Evolutionary conservation across 2,113 vertebrate genomes (phyloP).

Genomic region (Coregonus clupeaformis): DNA sequence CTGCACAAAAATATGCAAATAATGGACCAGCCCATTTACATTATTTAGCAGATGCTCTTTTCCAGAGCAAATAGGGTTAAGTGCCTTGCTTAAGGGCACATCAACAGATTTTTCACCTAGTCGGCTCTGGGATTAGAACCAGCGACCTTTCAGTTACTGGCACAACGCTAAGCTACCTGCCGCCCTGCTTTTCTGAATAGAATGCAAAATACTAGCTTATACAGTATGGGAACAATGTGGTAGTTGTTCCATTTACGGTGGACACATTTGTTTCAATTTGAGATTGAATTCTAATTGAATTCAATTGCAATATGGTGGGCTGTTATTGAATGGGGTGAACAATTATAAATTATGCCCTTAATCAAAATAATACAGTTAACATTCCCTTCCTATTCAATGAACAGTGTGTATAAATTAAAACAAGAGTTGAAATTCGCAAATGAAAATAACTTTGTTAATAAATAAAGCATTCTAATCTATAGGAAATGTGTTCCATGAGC

Average conservation of each 20-base stretch:
- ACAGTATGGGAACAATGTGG: too few relatives aligned
- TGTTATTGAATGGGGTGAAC: constrained; percentile 33
- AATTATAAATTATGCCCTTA: constrained; percentile 8
- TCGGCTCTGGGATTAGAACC: too few relatives aligned
- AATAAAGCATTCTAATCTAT: not conserved
- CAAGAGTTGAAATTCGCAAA: constrained; percentile 22
- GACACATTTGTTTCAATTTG: not conserved
- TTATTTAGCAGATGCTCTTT: too few relatives aligned
- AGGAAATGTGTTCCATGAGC: not conserved
- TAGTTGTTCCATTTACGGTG: too few relatives aligned
- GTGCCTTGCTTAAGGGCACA: too few relatives aligned
- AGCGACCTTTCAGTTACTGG: too few relatives aligned
- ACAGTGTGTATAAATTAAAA: constrained; percentile 12
- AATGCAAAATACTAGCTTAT: not conserved
- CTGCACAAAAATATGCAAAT: too few relatives aligned
- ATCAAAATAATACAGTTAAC: constrained; percentile 1
- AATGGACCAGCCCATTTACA: too few relatives aligned
- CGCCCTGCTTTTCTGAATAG: not conserved
- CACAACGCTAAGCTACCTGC: too few relatives aligned
- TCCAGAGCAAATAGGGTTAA: too few relatives aligned
- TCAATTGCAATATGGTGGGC: not conserved
- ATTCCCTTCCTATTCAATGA: constrained; percentile 35
- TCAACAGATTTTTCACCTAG: too few relatives aligned
- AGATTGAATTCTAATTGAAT: not conserved
- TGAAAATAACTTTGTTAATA: constrained; percentile 17